phyloP scores from a whole-genome alignment of 64 coral and sea anemone genomes.

The Porites australiensis region DNA sequence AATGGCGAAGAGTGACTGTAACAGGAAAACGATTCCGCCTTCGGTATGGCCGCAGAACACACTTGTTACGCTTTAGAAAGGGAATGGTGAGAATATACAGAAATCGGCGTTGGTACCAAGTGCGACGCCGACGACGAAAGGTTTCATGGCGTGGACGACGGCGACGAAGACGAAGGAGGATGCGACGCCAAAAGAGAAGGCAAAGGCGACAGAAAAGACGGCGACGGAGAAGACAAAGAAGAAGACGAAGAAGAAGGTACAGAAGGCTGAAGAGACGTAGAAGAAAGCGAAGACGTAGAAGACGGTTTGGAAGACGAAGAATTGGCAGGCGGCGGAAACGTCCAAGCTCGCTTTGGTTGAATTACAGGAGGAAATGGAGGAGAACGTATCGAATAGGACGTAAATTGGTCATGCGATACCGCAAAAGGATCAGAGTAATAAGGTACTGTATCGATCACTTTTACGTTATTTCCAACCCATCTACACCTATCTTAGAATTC shows the following conservation, averaged over 20 bases:
- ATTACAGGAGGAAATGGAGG: neutral
- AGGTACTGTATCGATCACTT: neutral
- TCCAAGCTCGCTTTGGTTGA: neutral
- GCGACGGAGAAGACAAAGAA: conserved; percentile 11
- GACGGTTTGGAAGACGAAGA: neutral
- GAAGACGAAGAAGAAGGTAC: conserved; percentile 2
- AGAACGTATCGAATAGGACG: neutral
- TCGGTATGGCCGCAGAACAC: neutral
- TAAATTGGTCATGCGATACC: neutral
- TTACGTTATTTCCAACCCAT: no score
- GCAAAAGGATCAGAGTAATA: neutral
- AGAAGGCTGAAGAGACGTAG: neutral
- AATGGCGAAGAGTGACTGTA: neutral
- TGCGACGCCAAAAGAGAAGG: conserved; percentile 1
- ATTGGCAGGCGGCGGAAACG: neutral
- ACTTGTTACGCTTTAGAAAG: neutral
- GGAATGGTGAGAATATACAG: neutral
- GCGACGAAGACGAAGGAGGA: neutral
- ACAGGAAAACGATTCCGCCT: neutral
- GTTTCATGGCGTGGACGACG: neutral
- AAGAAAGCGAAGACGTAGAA: neutral
- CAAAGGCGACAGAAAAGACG: conserved; percentile 2
- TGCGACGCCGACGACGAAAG: neutral
- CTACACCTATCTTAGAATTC: no score
- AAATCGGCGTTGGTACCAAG: neutral